Percentiles rank a stretch among this genome's conserved stretches.
Conservation (phyloP, 2,113 vertebrate genomes). For the Mormyrus iriodes region DNA sequence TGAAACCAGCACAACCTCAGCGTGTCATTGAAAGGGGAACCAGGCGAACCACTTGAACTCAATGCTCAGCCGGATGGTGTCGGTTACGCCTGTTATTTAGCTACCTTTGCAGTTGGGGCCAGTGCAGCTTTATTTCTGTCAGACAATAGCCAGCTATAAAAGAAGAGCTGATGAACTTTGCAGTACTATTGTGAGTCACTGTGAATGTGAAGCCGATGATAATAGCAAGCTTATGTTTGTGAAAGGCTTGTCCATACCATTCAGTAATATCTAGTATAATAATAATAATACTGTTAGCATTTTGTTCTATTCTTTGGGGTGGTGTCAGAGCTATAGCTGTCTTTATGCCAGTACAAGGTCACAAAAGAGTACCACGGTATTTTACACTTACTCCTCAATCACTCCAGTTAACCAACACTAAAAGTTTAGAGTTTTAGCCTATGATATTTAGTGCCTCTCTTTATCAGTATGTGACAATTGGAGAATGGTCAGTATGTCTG, state of each 20-base stretch:
- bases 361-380: background rate
- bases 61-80: background rate
- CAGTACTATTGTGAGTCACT: background rate
- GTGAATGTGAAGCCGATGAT: background rate
- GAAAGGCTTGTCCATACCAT: background rate
- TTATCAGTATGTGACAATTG: background rate
- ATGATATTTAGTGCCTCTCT: background rate
- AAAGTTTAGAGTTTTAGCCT: background rate
- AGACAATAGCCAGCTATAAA: background rate
- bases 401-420: background rate
- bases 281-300: background rate
- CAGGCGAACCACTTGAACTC: background rate
- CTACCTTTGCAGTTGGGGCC: background rate
- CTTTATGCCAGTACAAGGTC: background rate
- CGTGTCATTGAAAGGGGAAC: background rate
- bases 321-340: background rate
- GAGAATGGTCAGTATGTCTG: background rate
- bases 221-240: constrained; percentile 1
- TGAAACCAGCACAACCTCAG: background rate
- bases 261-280: background rate
- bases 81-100: background rate
- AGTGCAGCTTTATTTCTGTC: background rate
- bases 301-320: background rate
- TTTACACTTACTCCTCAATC: background rate
- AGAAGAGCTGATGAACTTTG: background rate